A percentile compares a stretch with the other conserved stretches of the same genome.
Evolutionary conservation across 2,888 invertebrate species (phyloP).

Genomic region (Dasysyrphus albostriatus): DNA sequence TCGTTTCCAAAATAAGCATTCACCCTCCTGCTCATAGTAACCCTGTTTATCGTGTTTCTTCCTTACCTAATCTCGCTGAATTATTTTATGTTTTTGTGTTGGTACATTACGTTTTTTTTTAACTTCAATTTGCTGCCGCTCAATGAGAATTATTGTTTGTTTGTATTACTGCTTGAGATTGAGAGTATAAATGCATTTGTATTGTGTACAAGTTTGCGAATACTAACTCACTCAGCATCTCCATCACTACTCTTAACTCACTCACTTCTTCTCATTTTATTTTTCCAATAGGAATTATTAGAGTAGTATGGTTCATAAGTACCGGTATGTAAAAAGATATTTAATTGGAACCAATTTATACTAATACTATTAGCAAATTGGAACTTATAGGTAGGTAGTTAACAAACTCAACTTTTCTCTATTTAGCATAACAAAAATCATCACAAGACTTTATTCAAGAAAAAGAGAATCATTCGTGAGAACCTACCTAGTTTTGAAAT

Average conservation of each 20-base stretch:
- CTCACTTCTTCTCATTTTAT: background rate
- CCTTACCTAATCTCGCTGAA: background rate
- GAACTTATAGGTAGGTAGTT: too few species aligned
- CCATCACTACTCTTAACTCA: background rate
- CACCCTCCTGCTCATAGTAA: background rate
- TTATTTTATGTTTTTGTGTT: constrained; percentile 23
- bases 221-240: background rate
- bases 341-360: too few species aligned
- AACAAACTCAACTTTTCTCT: too few species aligned
- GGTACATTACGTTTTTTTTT: background rate
- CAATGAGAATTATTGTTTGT: background rate
- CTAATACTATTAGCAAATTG: too few species aligned
- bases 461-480: too few species aligned
- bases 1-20: background rate
- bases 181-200: background rate
- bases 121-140: background rate
- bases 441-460: too few species aligned
- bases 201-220: background rate
- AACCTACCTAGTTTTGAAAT: too few species aligned
- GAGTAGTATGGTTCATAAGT: background rate
- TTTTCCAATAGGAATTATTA: constrained; percentile 1
- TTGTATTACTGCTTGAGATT: background rate
- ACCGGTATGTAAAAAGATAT: background rate
- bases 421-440: too few species aligned
- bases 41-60: background rate